phyloP scores from a whole-genome alignment of 2,888 invertebrate genomes.

The Acheta domesticus region DNA sequence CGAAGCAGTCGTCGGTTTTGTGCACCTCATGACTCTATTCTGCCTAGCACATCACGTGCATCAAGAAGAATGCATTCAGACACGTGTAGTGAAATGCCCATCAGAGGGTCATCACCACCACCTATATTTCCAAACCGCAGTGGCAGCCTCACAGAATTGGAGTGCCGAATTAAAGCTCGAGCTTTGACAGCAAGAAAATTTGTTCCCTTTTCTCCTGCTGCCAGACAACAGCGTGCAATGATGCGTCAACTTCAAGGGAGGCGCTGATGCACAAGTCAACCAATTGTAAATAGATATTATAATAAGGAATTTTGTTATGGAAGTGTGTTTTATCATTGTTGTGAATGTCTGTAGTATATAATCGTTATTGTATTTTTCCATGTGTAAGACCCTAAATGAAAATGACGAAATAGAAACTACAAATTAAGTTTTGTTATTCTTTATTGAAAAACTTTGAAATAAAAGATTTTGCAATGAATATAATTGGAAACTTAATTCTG shows the following conservation, averaged over 20 bases:
- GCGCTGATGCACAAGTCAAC: neutral
- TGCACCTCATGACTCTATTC: too few relatives aligned
- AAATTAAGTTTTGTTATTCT: neutral
- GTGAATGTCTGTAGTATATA: neutral
- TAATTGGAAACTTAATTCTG: neutral
- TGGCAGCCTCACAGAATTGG: neutral
- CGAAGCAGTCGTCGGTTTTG: too few relatives aligned
- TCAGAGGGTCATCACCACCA: too few relatives aligned
- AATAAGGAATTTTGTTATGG: neutral
- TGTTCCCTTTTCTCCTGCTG: neutral
- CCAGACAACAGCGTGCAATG: constrained; percentile 23
- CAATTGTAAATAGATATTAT: neutral
- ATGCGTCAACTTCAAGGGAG: constrained; percentile 21
- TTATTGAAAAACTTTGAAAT: neutral
- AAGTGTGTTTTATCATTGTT: neutral
- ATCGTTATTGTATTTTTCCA: neutral
- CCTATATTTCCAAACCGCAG: neutral
- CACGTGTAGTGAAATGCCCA: too few relatives aligned
- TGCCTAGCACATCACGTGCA: too few relatives aligned
- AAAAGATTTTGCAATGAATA: neutral
- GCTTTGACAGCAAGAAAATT: constrained; percentile 29
- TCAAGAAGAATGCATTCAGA: too few relatives aligned
- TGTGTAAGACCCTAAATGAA: neutral
- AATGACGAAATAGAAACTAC: neutral
- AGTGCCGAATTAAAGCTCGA: constrained; percentile 22